These are phyloP conservation scores for Rafetus swinhoei DNA, from an alignment of 2,113 vertebrate genomes.

Conservation along the genomic window DNA sequence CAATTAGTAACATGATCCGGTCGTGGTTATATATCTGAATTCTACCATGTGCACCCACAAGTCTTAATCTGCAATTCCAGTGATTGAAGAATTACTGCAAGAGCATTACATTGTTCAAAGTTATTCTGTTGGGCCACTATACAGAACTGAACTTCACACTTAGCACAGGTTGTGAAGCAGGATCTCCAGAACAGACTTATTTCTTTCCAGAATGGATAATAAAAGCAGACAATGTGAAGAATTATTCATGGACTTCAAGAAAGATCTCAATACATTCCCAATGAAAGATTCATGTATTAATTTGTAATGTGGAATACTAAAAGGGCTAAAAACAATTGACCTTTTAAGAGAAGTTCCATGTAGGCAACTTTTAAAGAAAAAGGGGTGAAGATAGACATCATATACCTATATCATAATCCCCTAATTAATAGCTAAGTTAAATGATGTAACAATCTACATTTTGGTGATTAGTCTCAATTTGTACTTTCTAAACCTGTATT, in stretches of 20 bases:
- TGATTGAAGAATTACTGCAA: not conserved
- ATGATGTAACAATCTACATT: not conserved
- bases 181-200: not conserved
- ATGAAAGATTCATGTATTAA: not conserved
- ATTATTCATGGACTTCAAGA: rapidly evolving
- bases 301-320: not conserved
- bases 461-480: not conserved
- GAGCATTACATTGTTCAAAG: not conserved
- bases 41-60: not conserved
- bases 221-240: not conserved
- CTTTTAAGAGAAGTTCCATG: not conserved
- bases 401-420: not conserved
- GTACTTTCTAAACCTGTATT: not conserved
- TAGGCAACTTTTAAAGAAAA: not conserved
- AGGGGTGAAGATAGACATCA: not conserved
- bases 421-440: not conserved
- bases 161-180: not conserved
- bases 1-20: not conserved
- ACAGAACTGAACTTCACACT: not conserved
- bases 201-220: not conserved
- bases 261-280: not conserved
- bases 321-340: not conserved
- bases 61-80: not conserved
- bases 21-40: not conserved
- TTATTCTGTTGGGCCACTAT: not conserved